A percentile compares a stretch with the other conserved stretches of the same genome.
Evolutionary conservation across 2,797 vertebrate genomes (phyloP).

Genomic region (Cyprinella venusta): DNA sequence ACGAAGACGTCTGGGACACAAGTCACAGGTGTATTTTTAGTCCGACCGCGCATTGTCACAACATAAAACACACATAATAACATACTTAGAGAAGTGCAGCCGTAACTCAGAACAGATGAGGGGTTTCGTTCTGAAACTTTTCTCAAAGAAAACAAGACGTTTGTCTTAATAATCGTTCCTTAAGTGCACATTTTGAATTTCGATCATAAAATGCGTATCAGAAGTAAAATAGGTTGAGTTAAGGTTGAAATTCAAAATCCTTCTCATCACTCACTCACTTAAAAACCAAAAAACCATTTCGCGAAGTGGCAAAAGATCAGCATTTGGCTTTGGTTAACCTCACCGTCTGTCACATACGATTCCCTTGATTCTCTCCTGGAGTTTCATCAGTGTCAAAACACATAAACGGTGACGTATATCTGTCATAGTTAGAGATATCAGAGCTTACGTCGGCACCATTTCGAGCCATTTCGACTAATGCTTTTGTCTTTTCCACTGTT

Average conservation of each 20-base stretch:
- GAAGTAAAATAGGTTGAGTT: background rate
- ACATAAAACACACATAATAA: constrained; percentile 54
- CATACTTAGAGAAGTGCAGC: background rate
- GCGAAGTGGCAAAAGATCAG: constrained; percentile 22
- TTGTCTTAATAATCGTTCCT: background rate
- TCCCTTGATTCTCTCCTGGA: constrained; percentile 59
- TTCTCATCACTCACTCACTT: constrained; percentile 46
- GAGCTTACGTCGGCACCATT: background rate
- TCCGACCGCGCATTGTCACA: constrained; percentile 71
- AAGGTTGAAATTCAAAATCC: background rate
- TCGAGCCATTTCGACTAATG: background rate
- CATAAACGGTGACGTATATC: constrained; percentile 6
- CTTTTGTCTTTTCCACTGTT: constrained; percentile 12
- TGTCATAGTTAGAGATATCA: constrained; percentile 2
- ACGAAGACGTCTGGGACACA: constrained; percentile 74
- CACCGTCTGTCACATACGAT: constrained; percentile 9
- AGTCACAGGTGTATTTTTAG: constrained; percentile 74
- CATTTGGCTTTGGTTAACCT: constrained; percentile 24
- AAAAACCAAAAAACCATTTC: constrained; percentile 36
- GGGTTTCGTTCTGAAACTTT: background rate
- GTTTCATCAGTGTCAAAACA: constrained; percentile 64
- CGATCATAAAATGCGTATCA: background rate
- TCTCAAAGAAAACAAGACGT: background rate
- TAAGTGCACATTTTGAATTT: background rate
- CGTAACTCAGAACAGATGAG: constrained; percentile 14